Conservation (phyloP, 53 echinoderm and acorn worm species). For the Antedon mediterranea region DNA sequence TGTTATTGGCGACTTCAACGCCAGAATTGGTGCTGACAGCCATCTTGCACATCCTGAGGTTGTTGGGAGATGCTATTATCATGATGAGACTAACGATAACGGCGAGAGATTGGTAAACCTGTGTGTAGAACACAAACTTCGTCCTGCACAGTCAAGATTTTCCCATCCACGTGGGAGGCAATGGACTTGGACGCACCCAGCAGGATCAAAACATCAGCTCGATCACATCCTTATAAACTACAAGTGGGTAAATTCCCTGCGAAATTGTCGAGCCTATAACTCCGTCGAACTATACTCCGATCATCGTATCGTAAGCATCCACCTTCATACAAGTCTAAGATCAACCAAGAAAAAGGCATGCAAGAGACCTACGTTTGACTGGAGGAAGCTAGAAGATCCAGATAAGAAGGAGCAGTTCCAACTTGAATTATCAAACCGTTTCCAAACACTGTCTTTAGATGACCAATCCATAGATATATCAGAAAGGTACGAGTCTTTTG, state of each 20-base stretch:
- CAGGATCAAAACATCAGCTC: conserved; percentile 2
- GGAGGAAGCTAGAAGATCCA: conserved; percentile 3
- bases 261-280: conserved; percentile 21
- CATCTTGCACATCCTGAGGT: not conserved
- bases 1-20: conserved; percentile 16
- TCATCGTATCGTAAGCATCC: conserved; percentile 15
- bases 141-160: conserved; percentile 22
- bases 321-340: conserved; percentile 20
- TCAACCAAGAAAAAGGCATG: conserved; percentile 18
- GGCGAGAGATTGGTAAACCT: conserved; percentile 10
- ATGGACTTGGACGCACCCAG: conserved; percentile 20
- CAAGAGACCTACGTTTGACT: conserved; percentile 18
- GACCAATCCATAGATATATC: conserved; percentile 1
- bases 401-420: conserved; percentile 6
- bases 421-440: conserved; percentile 13
- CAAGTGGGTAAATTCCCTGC: conserved; percentile 17
- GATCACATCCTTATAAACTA: conserved; percentile 20
- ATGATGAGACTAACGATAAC: conserved; percentile 8
- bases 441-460: not conserved
- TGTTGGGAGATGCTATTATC: conserved; percentile 3
- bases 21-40: conserved; percentile 15
- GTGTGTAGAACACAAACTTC: conserved; percentile 4
- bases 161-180: not conserved
- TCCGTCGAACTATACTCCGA: conserved; percentile 23
- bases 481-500: conserved; percentile 12